Evolutionary conservation across 2,888 invertebrate genomes (phyloP).

Genomic region (Patella depressa): DNA sequence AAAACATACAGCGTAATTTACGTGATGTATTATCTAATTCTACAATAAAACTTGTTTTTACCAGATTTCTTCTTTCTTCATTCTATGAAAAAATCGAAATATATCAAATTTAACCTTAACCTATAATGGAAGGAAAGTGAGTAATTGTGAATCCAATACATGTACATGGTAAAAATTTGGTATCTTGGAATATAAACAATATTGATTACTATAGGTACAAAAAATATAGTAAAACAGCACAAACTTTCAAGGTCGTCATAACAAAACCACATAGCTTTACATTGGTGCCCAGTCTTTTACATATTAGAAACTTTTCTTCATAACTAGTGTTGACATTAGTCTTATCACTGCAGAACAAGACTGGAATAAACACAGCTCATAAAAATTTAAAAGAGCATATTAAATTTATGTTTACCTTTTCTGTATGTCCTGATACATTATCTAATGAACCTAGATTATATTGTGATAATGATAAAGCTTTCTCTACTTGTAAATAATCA

Average conservation of each 20-base stretch:
- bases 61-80: slow-evolving; percentile 79
- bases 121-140: too few relatives aligned
- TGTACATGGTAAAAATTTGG: background rate
- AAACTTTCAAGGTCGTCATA: too few relatives aligned
- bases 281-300: too few relatives aligned
- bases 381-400: background rate
- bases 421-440: background rate
- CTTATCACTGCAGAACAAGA: too few relatives aligned
- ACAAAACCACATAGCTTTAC: too few relatives aligned
- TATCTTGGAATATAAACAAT: background rate
- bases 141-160: background rate
- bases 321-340: too few relatives aligned
- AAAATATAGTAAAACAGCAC: too few relatives aligned
- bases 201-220: too few relatives aligned
- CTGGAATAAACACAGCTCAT: too few relatives aligned
- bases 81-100: slow-evolving; percentile 38
- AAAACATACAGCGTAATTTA: slow-evolving; percentile 91
- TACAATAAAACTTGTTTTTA: slow-evolving; percentile 94
- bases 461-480: slow-evolving; percentile 82
- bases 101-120: too few relatives aligned
- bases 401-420: background rate
- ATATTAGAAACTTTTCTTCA: too few relatives aligned
- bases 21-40: slow-evolving; percentile 86
- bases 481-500: slow-evolving; percentile 69
- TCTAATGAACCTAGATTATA: slow-evolving; percentile 83